These are phyloP conservation scores for Zaprionus vittiger DNA, from an alignment of 1,140 invertebrate genomes.

Conservation along the genomic window DNA sequence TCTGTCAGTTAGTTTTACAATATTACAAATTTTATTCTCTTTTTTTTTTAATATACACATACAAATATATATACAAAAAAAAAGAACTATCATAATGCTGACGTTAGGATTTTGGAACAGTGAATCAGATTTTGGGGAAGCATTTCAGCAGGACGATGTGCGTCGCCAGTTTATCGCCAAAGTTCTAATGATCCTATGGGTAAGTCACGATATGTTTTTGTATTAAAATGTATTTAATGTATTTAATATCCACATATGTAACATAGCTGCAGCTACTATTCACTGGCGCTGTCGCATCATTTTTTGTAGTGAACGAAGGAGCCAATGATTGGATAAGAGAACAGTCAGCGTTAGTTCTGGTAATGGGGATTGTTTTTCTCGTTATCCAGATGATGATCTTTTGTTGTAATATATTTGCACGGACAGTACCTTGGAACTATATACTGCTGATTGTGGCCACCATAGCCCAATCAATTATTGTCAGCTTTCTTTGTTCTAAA, in stretches of 20 bases:
- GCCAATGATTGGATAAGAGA: not conserved
- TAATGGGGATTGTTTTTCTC: not conserved
- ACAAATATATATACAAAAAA: too few species aligned
- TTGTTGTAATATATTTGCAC: not conserved
- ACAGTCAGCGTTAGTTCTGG: rapidly evolving
- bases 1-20: not conserved
- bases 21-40: not conserved
- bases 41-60: too few species aligned
- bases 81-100: not conserved
- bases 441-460: not conserved
- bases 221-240: not conserved
- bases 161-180: not conserved
- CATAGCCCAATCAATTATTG: not conserved
- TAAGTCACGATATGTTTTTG: not conserved
- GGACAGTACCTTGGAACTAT: not conserved
- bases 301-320: not conserved
- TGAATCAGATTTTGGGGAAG: not conserved
- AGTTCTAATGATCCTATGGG: not conserved
- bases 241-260: not conserved
- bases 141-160: not conserved
- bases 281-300: not conserved
- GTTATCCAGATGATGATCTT: not conserved
- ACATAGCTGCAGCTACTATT: not conserved
- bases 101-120: not conserved
- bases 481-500: not conserved